Base-by-base conservation (phyloP, 2,888 invertebrate genomes). In the Boloria selene region DNA sequence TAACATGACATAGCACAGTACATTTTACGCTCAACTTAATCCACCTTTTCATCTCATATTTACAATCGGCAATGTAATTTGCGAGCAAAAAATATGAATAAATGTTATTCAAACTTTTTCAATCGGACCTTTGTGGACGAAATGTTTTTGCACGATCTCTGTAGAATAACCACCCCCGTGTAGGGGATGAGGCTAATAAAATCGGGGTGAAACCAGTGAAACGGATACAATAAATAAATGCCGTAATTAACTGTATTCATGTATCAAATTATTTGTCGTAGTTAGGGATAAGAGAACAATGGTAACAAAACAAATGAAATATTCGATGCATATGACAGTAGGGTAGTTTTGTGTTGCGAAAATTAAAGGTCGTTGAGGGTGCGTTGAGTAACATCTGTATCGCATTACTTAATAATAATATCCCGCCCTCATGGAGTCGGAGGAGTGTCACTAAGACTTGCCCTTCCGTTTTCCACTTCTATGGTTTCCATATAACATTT, bases 171-270 rank as follows among this genome's bases (percentile, higher is more conserved):
- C 68, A 71, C 49, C 59, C 59, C 38, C 49, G 17, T 14, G 16
- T 2, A 38, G 73, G 85, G 87, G 86, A 79, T 80, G 79, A 76
- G 77, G 82, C 82, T 82, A 83, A 86, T 86, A 86, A 85, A 85
- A 86, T 82, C 80, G 78, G 81, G 85, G 84, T 59, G 49, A 81
- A 75, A 70, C 75, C 80, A 81, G 79, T 81, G 88, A 85, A 86
- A 89, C 83, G 87, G 86, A 87, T 87, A 89, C 88, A 88, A 88
- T 88, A 89, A 87, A 88, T 89, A 87, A 87, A 88, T 82, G 83
- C 80, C 77, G 79, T 88, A 89, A 90, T 90, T 90, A 90, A 83
- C 82, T 81, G 81, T 79, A 90, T 90, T 90, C 89, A 90, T 87
- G 83, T 79, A 85, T 81, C 85, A 85, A 89, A 88, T 88, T 85